These are phyloP conservation scores for Rutpela maculata DNA, from an alignment of 2,888 invertebrate genomes.

Conservation along the genomic window DNA sequence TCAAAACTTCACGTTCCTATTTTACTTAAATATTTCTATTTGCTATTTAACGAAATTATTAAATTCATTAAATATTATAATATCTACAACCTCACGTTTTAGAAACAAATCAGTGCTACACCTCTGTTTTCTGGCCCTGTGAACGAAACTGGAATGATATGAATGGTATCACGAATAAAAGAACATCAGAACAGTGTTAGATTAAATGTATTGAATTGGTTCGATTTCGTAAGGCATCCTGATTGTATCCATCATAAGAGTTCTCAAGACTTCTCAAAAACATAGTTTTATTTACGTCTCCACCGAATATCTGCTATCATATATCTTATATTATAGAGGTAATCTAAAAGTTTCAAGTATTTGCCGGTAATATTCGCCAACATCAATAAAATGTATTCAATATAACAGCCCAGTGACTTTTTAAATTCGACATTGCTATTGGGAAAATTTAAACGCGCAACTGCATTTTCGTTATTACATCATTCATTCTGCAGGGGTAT, in stretches of 20 bases:
- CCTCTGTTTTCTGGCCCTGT: not conserved
- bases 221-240: constrained; percentile 11
- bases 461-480: constrained; percentile 10
- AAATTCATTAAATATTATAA: too few relatives aligned
- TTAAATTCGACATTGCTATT: not conserved
- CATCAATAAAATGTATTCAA: constrained; percentile 34
- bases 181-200: not conserved
- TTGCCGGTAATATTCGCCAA: constrained; percentile 26
- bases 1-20: too few relatives aligned
- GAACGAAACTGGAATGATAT: not conserved
- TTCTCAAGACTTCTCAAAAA: constrained; percentile 7
- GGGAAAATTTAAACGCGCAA: not conserved
- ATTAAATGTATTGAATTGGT: constrained; percentile 5
- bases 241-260: constrained; percentile 18
- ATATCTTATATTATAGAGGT: constrained; percentile 16
- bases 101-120: not conserved
- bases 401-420: constrained; percentile 27
- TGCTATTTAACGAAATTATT: too few relatives aligned
- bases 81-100: not conserved
- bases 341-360: constrained; percentile 32
- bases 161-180: not conserved
- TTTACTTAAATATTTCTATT: too few relatives aligned
- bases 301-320: constrained; percentile 3
- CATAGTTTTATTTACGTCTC: constrained; percentile 4
- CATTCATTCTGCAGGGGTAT: not conserved